phyloP scores from a whole-genome alignment of 2,113 vertebrate species.

The Trachemys scripta region DNA sequence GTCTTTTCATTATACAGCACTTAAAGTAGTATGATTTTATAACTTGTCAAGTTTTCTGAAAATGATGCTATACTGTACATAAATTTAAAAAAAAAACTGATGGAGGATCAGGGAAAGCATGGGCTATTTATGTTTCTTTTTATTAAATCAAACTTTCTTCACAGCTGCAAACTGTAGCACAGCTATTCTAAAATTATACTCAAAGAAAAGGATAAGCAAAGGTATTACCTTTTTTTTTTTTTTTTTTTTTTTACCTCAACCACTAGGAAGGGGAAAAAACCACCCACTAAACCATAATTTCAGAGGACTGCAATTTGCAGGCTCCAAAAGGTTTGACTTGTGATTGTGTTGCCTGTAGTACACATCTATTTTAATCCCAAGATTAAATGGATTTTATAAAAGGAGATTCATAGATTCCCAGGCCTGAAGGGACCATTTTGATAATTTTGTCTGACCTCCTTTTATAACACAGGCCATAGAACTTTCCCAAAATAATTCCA shows the following conservation, averaged over 20 bases:
- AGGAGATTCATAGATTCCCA: background rate
- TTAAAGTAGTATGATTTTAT: constrained; percentile 5
- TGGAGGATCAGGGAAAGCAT: background rate
- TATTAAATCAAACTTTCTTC: constrained; percentile 4
- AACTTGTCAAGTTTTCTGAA: background rate
- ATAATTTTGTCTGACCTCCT: background rate
- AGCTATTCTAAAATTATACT: constrained; percentile 11
- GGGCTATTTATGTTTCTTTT: constrained; percentile 13
- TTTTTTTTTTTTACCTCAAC: background rate
- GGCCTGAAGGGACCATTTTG: background rate
- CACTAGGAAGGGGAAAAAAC: background rate
- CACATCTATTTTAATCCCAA: constrained; percentile 5
- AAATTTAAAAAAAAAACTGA: background rate
- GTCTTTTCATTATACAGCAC: constrained; percentile 7
- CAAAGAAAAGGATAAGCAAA: background rate
- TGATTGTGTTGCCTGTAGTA: background rate
- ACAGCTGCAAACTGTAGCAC: background rate
- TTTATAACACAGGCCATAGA: background rate
- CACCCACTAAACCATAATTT: background rate
- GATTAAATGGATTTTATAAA: background rate
- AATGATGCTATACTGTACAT: background rate
- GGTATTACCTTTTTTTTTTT: background rate
- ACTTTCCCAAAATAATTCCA: background rate
- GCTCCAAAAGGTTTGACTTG: constrained; percentile 5
- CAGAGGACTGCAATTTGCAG: background rate